Evolutionary conservation across 2,113 vertebrate genomes (phyloP), one percentile per base, ranked within the genome.

Genomic region (Ceratotherium simum): DNA sequence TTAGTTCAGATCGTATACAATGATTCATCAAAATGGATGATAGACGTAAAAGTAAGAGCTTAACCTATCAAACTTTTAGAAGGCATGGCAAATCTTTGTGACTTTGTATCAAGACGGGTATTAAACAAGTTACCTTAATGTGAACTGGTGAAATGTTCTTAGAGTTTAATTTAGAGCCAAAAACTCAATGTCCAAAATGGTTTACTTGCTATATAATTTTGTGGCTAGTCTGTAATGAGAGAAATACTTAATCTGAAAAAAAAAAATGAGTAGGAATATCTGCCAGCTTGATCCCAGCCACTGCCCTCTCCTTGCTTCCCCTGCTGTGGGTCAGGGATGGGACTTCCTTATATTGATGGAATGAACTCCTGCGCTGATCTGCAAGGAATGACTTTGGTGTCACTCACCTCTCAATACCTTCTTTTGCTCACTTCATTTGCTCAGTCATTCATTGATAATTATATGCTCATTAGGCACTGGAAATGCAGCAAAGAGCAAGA

Each of bases 391-490:
- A 17, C 46, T 42, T 18, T 56, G 25, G 4, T 17, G 78, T 42
- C 60, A 5, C 29, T 56, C 54, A 56, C n/a, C 1, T 76, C 54
- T 46, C 54, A 27, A 0, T 42, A 11, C 51, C 51, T 96, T 51
- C 60, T 65, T 92, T 39, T 54, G 31, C 60, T 73, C 56, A 31
- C 21, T 3, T 36, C 33, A 1, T 17, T 81, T 21, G 1, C 2
- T 84, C 54, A 3, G 51, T 90, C 12, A 0, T 3, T 70, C 31
- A 4, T 0, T 16, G 46, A 42, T 64, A 29, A 3, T 7, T 14
- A 5, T 2, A 2, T 6, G n/a, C 9, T 33, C 21, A 0, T 8
- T 21, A 18, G 42, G 56, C 48, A 10, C 8, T 3, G 58, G 76
- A 58, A n/a, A 10, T 8, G 17, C 58, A 14, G 10, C 31, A 0